Evolutionary conservation across 2,888 invertebrate genomes (phyloP), one percentile per base, ranked within the genome.

Genomic region (Cheiracanthium punctorium): DNA sequence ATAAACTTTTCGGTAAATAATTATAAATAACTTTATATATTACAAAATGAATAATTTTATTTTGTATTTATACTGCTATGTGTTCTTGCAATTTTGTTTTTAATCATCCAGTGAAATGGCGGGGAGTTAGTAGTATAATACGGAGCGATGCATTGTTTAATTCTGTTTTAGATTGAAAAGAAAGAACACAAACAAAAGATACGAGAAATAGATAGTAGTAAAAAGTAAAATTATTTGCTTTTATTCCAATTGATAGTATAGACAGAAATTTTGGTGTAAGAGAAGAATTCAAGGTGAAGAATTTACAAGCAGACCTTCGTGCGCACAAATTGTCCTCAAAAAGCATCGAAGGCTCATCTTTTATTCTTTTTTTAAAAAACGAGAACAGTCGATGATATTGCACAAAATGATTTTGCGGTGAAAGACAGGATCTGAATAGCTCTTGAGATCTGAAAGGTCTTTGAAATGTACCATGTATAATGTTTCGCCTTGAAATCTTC

Each of bases 401-500:
- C 67, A 33, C 33, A 69, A n/a, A 33, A 24, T n/a, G 33, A 69
- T n/a, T 29, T 48, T 48, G 14, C 29, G 29, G 65, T 65, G 37
- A 37, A n/a, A 37, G 37, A 37, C 10, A 37, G 37, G 37, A 37
- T 37, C 10, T 37, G n/a, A n/a, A n/a, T n/a, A n/a, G 8, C 30
- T 29, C 65, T 65, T 65, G 30, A 28, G 65, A 17, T 30, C 48
- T 48, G 30, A 81, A 72, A 43, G 30, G 74, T 58, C 74, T 52
- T 69, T 81, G 41, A 48, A 48, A 5, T 20, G 52, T 33, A 43
- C 48, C 67, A 71, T 73, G 82, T 73, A 72, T 17, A 77, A 73
- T 82, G 29, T 32, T 52, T 84, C 79, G 30, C 84, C 79, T 84
- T 84, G 84, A 84, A 84, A 58, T 79, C 84, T 84, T 84, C 77